Conservation (phyloP, 64 coral and sea anemone genomes). For the Porites australiensis region DNA sequence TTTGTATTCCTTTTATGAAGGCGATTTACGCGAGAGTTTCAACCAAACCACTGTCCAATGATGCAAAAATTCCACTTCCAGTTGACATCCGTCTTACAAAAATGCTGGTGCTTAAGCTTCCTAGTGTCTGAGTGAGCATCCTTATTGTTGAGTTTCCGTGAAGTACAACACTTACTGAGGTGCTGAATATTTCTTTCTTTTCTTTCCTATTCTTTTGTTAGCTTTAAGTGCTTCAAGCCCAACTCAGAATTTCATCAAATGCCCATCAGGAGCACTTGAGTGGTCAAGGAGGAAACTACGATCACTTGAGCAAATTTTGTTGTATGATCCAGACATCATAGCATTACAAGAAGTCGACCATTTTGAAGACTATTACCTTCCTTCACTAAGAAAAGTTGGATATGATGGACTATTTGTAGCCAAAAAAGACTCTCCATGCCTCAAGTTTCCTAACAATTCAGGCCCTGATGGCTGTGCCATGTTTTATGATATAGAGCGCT, state of each 20-base stretch:
- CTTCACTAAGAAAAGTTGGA: constrained; percentile 73
- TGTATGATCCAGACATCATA: constrained; percentile 86
- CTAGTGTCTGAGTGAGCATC: too few species aligned
- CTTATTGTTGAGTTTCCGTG: too few species aligned
- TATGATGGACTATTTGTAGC: constrained; percentile 79
- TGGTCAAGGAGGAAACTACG: constrained; percentile 87
- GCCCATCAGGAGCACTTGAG: constrained; percentile 72
- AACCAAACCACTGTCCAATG: too few species aligned
- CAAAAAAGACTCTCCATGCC: constrained; percentile 90
- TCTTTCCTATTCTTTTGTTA: constrained; percentile 10
- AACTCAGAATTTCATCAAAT: constrained; percentile 94
- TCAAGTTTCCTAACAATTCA: constrained; percentile 84
- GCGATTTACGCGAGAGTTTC: too few species aligned
- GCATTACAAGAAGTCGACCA: constrained; percentile 96
- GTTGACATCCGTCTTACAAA: too few species aligned
- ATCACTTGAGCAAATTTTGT: constrained; percentile 79
- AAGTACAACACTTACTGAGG: too few species aligned
- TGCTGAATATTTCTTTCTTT: background rate
- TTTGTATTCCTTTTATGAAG: too few species aligned
- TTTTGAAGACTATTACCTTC: constrained; percentile 86
- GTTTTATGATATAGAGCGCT: constrained; percentile 83
- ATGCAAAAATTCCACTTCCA: too few species aligned
- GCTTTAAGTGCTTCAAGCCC: constrained; percentile 85
- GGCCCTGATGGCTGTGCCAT: constrained; percentile 92
- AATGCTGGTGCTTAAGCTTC: too few species aligned